phyloP scores from a whole-genome alignment of 2,888 invertebrate genomes.

The Lasioglossum oenotherae region DNA sequence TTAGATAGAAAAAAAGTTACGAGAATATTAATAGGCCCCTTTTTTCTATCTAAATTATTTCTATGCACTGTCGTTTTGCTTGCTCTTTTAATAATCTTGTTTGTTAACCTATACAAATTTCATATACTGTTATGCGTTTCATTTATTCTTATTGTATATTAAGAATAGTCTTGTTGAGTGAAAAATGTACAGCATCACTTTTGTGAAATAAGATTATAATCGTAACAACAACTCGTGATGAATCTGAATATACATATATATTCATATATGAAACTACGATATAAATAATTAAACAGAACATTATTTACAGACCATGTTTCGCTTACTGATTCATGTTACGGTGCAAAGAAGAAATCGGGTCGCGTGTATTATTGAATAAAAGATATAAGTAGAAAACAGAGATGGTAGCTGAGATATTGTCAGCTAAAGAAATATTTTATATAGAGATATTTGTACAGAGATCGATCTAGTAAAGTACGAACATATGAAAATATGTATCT shows the following conservation, averaged over 20 bases:
- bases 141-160: constrained; percentile 26
- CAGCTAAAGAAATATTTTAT: constrained; percentile 81
- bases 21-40: constrained; percentile 34
- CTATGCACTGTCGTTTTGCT: constrained; percentile 47
- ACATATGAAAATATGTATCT: constrained; percentile 56
- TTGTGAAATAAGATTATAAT: constrained; percentile 13
- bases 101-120: constrained; percentile 44
- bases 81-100: constrained; percentile 34
- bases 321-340: constrained; percentile 27
- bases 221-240: neutral
- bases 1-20: constrained; percentile 44
- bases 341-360: constrained; percentile 33
- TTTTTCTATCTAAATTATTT: constrained; percentile 47
- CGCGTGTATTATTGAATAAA: constrained; percentile 36
- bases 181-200: constrained; percentile 22
- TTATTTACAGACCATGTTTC: constrained; percentile 21
- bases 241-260: constrained; percentile 5
- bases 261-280: constrained; percentile 8
- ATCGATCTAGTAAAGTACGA: constrained; percentile 71
- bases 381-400: constrained; percentile 39
- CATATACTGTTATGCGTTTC: constrained; percentile 17
- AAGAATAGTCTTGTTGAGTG: constrained; percentile 18
- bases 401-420: constrained; percentile 45
- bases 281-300: constrained; percentile 23
- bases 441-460: constrained; percentile 84